These are phyloP conservation scores for Drosophila bunnanda DNA, from an alignment of 2,888 invertebrate genomes.

Conservation along the genomic window DNA sequence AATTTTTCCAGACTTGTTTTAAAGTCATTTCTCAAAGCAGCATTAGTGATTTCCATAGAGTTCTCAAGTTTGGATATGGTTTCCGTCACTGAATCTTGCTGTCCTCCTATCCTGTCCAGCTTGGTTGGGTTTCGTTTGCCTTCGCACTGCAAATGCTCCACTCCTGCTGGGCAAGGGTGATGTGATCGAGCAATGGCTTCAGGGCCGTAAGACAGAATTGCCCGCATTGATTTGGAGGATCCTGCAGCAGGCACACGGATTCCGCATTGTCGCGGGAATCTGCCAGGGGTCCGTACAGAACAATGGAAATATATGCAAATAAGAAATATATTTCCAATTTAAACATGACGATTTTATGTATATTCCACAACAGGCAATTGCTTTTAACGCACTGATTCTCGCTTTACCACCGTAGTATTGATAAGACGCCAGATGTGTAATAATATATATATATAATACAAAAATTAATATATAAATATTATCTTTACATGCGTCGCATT, in stretches of 20 bases:
- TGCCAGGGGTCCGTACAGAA: background rate
- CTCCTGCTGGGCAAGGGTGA: background rate
- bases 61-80: background rate
- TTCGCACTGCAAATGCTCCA: background rate
- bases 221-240: slow-evolving; percentile 1
- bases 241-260: background rate
- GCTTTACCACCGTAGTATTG: background rate
- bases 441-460: too few species aligned
- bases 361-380: background rate
- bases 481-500: too few species aligned
- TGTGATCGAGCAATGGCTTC: background rate
- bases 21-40: background rate
- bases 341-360: background rate
- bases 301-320: background rate
- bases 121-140: background rate
- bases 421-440: too few species aligned
- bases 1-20: background rate
- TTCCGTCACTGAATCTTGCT: background rate
- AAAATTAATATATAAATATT: too few species aligned
- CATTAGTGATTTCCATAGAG: background rate
- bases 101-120: background rate
- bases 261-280: background rate
- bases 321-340: background rate
- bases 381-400: background rate
- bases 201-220: background rate